Conservation (phyloP, 2,888 invertebrate species). For the Dicranocentrus wangi region DNA sequence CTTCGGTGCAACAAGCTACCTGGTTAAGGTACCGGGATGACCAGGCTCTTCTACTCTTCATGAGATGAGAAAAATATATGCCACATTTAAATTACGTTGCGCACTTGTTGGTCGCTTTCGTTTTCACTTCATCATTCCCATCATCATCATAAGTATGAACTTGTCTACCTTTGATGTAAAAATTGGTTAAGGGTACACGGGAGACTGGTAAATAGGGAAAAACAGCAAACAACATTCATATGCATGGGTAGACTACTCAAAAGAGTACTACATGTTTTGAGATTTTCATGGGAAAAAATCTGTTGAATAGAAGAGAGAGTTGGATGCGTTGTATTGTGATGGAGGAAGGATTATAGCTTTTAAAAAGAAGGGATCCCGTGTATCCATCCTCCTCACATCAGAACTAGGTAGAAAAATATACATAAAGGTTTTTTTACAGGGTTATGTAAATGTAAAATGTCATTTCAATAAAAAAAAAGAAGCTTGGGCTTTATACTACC, state of each 20-base stretch:
- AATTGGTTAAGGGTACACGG: background rate
- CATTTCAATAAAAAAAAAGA: background rate
- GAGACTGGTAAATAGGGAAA: background rate
- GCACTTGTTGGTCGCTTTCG: conserved; percentile 47
- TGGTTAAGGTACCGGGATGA: conserved; percentile 1
- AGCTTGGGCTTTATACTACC: background rate
- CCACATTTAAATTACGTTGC: too few species aligned
- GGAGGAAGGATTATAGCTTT: conserved; percentile 27
- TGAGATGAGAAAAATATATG: conserved; percentile 15
- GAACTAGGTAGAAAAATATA: background rate
- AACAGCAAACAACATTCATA: background rate
- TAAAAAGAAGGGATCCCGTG: conserved; percentile 13
- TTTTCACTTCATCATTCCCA: conserved; percentile 28
- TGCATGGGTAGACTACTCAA: background rate
- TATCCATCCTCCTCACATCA: background rate
- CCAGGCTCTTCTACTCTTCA: background rate
- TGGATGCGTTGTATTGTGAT: too few species aligned
- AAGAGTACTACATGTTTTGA: background rate
- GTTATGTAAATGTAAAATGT: conserved; percentile 1
- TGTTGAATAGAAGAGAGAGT: conserved; percentile 42
- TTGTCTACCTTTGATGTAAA: background rate
- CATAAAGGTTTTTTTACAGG: background rate
- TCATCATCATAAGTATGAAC: conserved; percentile 8
- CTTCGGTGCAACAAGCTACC: background rate
- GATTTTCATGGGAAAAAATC: conserved; percentile 44